Evolutionary conservation across 2,888 invertebrate species (phyloP).

Genomic region (Uloborus plumipes): DNA sequence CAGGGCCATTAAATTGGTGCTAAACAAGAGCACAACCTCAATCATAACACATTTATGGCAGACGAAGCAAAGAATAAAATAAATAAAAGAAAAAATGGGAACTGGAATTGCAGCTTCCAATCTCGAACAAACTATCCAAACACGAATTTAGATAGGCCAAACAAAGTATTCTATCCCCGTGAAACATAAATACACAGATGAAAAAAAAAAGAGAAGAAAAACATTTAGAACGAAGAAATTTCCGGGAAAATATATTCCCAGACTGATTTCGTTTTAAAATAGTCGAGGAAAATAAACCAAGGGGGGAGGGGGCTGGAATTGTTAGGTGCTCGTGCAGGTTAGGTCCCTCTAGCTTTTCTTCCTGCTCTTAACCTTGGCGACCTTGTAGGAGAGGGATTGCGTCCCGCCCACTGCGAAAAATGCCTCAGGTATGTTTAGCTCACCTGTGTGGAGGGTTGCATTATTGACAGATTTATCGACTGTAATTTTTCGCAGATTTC

Average conservation of each 20-base stretch:
- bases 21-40: too few relatives aligned
- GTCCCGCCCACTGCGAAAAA: constrained; percentile 23
- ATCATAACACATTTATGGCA: too few relatives aligned
- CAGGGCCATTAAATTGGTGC: too few relatives aligned
- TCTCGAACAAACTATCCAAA: background rate
- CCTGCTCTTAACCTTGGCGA: constrained; percentile 42
- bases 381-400: constrained; percentile 21
- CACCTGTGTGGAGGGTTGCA: constrained; percentile 34
- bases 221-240: too few relatives aligned
- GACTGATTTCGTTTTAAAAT: too few relatives aligned
- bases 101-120: background rate
- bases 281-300: too few relatives aligned
- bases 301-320: too few relatives aligned
- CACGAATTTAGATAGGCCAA: background rate
- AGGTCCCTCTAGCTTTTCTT: background rate
- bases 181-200: background rate
- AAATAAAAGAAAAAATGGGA: too few relatives aligned
- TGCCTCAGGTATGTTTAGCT: background rate
- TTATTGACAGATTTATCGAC: constrained; percentile 1
- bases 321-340: constrained; percentile 5
- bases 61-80: too few relatives aligned
- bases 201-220: too few relatives aligned
- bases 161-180: background rate
- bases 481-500: too few relatives aligned
- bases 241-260: too few relatives aligned